These are phyloP conservation scores for Nanorana parkeri DNA, from an alignment of 2,113 vertebrate species.

Conservation along the genomic window DNA sequence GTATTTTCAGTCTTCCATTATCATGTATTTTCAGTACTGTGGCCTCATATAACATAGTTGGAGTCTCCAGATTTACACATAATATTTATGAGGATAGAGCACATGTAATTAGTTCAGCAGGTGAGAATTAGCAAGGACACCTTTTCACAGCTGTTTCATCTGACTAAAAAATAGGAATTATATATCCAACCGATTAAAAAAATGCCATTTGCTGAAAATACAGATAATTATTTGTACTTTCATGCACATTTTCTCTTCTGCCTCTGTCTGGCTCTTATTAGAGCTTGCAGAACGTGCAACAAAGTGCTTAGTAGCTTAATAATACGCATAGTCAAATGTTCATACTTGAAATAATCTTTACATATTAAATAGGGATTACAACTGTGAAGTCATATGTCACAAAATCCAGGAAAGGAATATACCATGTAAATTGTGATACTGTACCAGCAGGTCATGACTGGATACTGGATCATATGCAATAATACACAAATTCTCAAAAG, in stretches of 20 bases:
- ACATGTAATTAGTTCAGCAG: neutral
- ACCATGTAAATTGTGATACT: no score
- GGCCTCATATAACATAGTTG: neutral
- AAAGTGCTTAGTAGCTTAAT: neutral
- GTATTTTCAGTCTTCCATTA: no score
- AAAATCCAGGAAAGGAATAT: no score
- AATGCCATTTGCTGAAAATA: constrained; percentile 21
- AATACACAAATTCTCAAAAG: no score
- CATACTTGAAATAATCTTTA: no score
- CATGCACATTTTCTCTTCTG: constrained; percentile 34
- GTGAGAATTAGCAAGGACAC: constrained; percentile 3
- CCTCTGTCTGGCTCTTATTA: constrained; percentile 12
- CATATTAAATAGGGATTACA: no score
- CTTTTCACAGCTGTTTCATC: constrained; percentile 14
- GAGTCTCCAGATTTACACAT: neutral
- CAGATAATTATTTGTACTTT: constrained; percentile 28
- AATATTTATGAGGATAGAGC: neutral
- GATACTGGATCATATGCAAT: no score
- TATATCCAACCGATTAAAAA: constrained; percentile 14
- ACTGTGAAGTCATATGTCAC: no score
- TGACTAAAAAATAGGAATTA: neutral
- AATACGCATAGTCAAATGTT: neutral
- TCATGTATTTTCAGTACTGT: no score
- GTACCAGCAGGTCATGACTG: no score
- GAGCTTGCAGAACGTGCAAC: no score